Base-by-base conservation (phyloP, 2,888 invertebrate genomes). In the Cephus rjabovi region DNA sequence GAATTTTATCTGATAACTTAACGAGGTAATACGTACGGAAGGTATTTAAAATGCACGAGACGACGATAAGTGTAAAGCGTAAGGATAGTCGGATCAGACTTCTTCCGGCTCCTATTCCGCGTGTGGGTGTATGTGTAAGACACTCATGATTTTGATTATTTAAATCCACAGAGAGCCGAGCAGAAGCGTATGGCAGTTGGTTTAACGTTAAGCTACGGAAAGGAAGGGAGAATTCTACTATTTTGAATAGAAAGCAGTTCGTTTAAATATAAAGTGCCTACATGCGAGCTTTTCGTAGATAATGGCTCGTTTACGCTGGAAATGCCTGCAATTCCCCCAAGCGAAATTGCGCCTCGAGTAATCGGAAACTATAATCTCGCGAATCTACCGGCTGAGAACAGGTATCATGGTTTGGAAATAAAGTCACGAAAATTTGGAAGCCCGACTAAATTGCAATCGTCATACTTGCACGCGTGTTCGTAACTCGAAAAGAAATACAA, bases 331-430 rank as follows among this genome's bases (percentile, higher is more conserved):
- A 86, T 86, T 85, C 84, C 84, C 84, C 81, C 9, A 2, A 80
- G 78, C 78, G 73, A 76, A 78, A 83, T 83, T 79, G 81, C 82
- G 78, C 79, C 76, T 73, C 80, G 76, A 75, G 74, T 83, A 86
- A 86, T 86, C 86, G 83, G 77, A 77, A 80, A 83, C 82, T 84
- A 81, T 83, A 85, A 84, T 86, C 85, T 85, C 78, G 78, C 82
- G 81, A 34, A 71, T 71, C 12, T 23, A 56, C 23, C 23, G 56
- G 56, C 9, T 23, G 23, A 56, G 56, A 56, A 9, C 56, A 56
- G 56, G 23, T 56, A 56, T 6, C 15, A 1, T 23, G 56, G 23
- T 23, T 56, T 23, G 23, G 2, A 0, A 56, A 56, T 23, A 56
- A 23, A 40, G 56, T 23, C 15, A 56, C 23, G 6, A 15, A 56